Base-by-base conservation (phyloP, 92 coral and sea anemone genomes). In the Chrysogorgia sp. region DNA sequence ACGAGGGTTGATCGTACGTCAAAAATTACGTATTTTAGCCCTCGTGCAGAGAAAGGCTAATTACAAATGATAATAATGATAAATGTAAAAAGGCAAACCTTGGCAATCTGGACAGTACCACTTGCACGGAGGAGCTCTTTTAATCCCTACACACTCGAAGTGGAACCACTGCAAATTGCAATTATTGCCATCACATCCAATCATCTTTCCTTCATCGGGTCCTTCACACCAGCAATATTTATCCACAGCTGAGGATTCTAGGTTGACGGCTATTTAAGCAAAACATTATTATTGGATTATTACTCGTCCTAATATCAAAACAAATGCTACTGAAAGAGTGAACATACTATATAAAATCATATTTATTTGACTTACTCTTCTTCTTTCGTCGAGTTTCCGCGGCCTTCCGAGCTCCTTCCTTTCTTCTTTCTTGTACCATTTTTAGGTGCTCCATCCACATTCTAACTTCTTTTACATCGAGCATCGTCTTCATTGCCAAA, bases 71-170 rank as follows among this genome's bases (percentile, higher is more conserved):
- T n/a, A n/a, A n/a, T n/a, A n/a, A n/a, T n/a, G n/a, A n/a, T n/a
- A n/a, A n/a, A n/a, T n/a, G n/a, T n/a, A n/a, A n/a, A n/a, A n/a
- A n/a, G n/a, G n/a, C n/a, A n/a, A n/a, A n/a, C n/a, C n/a, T n/a
- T 70, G 52, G 60, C 52, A 28, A 70, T 70, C 76, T 41, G 61
- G 76, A 56, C 78, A 71, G 78, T 71, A 25, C 78, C 78, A 71
- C 64, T 71, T 59, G 41, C 78, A 71, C 59, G 47, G 78, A 49
- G 64, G 78, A 50, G 67, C 67, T 58, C 67, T 57, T 53, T 29
- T 74, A 41, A 57, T 74, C 67, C 80, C 80, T 56, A 74, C 67
- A 74, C 80, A 74, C 26, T 74, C 55, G 66, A 74, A 74, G 64
- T 74, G 80, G 80, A 74, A 74, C 80, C 65, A 53, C 34, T 74